Percentiles rank a stretch among this genome's conserved stretches.
These are phyloP conservation scores for Corythoichthys intestinalis DNA, from an alignment of 2,113 vertebrate genomes.

Conservation along the genomic window DNA sequence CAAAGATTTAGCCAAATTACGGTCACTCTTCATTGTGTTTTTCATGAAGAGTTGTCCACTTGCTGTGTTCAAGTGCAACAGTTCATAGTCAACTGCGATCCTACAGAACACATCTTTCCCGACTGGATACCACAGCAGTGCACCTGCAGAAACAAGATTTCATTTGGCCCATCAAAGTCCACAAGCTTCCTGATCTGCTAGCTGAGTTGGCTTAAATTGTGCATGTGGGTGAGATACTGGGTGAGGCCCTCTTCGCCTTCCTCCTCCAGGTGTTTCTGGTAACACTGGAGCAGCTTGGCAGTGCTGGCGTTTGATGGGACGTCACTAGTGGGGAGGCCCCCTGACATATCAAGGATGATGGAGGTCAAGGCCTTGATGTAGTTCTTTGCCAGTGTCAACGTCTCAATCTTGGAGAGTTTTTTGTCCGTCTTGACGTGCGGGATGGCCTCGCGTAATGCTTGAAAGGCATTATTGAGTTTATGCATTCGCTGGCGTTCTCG, in stretches of 20 bases:
- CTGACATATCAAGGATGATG: constrained; percentile 89
- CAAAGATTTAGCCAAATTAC: constrained; percentile 16
- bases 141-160: constrained; percentile 1
- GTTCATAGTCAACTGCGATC: constrained; percentile 1
- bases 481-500: constrained; percentile 96
- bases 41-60: background rate
- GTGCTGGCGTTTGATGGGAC: constrained; percentile 56
- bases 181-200: constrained; percentile 42
- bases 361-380: constrained; percentile 96
- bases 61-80: background rate
- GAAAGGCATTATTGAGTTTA: constrained; percentile 98
- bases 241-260: constrained; percentile 77
- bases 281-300: constrained; percentile 82
- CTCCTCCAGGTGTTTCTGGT: constrained; percentile 79
- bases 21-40: constrained; percentile 10
- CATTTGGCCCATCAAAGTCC: constrained; percentile 9
- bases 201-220: constrained; percentile 76
- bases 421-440: constrained; percentile 90
- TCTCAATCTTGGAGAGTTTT: constrained; percentile 98
- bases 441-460: constrained; percentile 90
- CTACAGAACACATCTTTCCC: background rate
- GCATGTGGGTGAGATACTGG: constrained; percentile 80
- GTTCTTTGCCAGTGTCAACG: constrained; percentile 94
- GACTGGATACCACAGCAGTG: constrained; percentile 12
- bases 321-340: constrained; percentile 70